Base-by-base conservation (phyloP, 2,113 vertebrate species). In the Catharus bicknelli region DNA sequence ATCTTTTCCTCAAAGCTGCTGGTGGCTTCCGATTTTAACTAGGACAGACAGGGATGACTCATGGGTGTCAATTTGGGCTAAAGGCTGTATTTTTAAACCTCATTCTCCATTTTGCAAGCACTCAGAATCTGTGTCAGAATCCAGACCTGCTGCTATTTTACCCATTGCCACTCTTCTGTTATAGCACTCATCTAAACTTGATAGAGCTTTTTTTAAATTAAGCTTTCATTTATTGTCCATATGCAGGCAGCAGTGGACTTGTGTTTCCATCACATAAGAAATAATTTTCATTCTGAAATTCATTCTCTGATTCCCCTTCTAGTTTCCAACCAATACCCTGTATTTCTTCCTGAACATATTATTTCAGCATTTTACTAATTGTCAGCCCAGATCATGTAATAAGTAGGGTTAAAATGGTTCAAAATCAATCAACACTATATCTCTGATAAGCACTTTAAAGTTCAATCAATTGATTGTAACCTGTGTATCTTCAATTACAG, bases 401-500 rank as follows among this genome's bases (percentile, higher is more conserved):
- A 86, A 92, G 14, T 72, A 73, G 54, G 20, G 32, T 79, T 84
- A 70, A 86, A 95, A 75, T 75, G 77, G 32, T 66, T 90, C 50
- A 42, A 73, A 84, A 84, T 78, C 2, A 0, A 86, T 92, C 40
- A 89, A 47, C 2, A 15, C 26, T 57, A 15, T 57, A 61, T 75
- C 38, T 88, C 73, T 92, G 69, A 92, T 94, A 88, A 89, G 61
- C 69, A 68, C 36, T 68, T 92, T 38, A 86, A 84, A 72, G n/a
- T 88, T 95, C 61, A 72, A 3, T 72, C 38, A 51, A 81, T 57
- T 86, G 57, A 82, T 94, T 86, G 30, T 72, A 70, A 86, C 43
- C 45, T 57, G 34, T 66, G 23, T 43, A 21, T 81, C 64, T 63
- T 84, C 72, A 67, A 21, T 88, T 72, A 79, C 53, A 82, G 22